A percentile compares a stretch with the other conserved stretches of the same genome.
These are phyloP conservation scores for Anabas testudineus DNA, from an alignment of 2,797 vertebrate species.

Conservation along the genomic window DNA sequence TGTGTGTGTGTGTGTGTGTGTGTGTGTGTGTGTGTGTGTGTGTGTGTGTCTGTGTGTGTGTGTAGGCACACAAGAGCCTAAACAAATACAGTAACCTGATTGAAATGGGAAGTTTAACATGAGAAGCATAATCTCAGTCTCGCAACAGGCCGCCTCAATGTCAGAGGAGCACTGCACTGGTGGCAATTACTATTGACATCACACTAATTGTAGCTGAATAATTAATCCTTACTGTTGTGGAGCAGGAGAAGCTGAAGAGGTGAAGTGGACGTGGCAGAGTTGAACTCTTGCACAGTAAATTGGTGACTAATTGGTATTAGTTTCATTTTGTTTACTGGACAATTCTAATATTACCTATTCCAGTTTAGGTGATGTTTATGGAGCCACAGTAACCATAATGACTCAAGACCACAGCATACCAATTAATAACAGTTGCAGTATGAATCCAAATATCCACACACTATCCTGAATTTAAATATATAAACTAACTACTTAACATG, in stretches of 20 bases:
- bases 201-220: slow-evolving; percentile 82
- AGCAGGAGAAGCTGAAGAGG: slow-evolving; percentile 56
- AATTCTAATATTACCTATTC: slow-evolving; percentile 49
- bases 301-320: slow-evolving; percentile 64
- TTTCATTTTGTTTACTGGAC: slow-evolving; percentile 56
- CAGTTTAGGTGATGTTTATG: slow-evolving; percentile 52
- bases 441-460: slow-evolving; percentile 33
- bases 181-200: slow-evolving; percentile 82
- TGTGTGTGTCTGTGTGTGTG: slow-evolving; percentile 2
- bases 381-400: slow-evolving; percentile 35
- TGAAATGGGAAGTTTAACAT: slow-evolving; percentile 68
- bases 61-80: background rate
- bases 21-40: slow-evolving; percentile 13
- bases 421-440: slow-evolving; percentile 50
- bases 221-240: slow-evolving; percentile 74
- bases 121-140: slow-evolving; percentile 57
- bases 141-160: slow-evolving; percentile 65
- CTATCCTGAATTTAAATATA: slow-evolving; percentile 11
- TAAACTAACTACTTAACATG: slow-evolving; percentile 24
- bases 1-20: slow-evolving; percentile 7
- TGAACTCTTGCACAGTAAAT: slow-evolving; percentile 50
- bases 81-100: slow-evolving; percentile 55
- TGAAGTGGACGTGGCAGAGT: slow-evolving; percentile 56
- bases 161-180: slow-evolving; percentile 72
- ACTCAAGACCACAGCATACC: slow-evolving; percentile 33